phyloP scores from a whole-genome alignment of 1,140 invertebrate species.

The Philotrypesis tridentata region DNA sequence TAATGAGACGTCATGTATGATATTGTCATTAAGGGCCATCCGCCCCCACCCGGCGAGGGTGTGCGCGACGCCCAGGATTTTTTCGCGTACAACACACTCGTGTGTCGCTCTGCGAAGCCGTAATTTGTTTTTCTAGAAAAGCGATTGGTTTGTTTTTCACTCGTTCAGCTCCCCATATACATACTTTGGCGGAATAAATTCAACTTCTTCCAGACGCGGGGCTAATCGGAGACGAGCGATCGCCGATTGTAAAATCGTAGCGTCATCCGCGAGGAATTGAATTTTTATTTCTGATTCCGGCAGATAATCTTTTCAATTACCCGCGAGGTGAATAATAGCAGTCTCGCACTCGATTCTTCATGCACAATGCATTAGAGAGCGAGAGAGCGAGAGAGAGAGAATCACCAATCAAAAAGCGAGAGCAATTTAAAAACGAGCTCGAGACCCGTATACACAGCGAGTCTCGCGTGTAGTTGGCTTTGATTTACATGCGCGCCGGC shows the following conservation, averaged over 20 bases:
- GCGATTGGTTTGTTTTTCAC: too few species aligned
- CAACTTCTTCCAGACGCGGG: background rate
- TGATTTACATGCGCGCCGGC: slow-evolving; percentile 72
- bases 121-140: background rate
- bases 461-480: slow-evolving; percentile 66
- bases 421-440: slow-evolving; percentile 67
- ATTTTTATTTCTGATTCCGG: slow-evolving; percentile 30
- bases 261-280: slow-evolving; percentile 39
- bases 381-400: slow-evolving; percentile 50
- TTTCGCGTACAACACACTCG: too few species aligned
- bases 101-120: too few species aligned
- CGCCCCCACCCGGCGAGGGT: too few species aligned
- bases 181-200: too few species aligned
- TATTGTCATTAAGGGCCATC: slow-evolving; percentile 19
- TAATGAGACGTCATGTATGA: slow-evolving; percentile 44
- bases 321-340: slow-evolving; percentile 38
- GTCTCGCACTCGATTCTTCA: slow-evolving; percentile 39
- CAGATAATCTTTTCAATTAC: slow-evolving; percentile 46
- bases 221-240: background rate
- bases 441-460: slow-evolving; percentile 56
- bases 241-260: background rate
- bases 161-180: too few species aligned
- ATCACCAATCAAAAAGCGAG: slow-evolving; percentile 68
- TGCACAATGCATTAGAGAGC: slow-evolving; percentile 33
- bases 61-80: too few species aligned